A percentile compares a stretch with the other conserved stretches of the same genome.
Evolutionary conservation across 2,797 vertebrate genomes (phyloP).

Genomic region (Manis pentadactyla): DNA sequence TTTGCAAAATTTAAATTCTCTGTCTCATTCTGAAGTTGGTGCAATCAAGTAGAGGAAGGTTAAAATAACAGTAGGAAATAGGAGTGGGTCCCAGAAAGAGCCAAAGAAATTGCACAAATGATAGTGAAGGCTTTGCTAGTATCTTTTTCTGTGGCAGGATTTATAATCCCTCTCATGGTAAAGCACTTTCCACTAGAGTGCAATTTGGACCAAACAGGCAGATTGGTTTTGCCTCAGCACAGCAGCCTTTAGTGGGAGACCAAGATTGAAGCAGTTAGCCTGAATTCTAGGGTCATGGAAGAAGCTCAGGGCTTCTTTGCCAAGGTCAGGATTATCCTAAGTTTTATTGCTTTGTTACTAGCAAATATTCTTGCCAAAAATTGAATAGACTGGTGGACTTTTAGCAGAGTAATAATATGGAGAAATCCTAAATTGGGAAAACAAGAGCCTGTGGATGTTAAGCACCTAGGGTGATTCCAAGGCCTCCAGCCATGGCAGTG

Average conservation of each 20-base stretch:
- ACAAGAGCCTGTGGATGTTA: neutral
- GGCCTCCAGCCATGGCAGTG: neutral
- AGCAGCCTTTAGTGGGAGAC: neutral
- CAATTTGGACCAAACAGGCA: neutral
- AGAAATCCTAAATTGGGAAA: neutral
- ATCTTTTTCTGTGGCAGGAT: neutral
- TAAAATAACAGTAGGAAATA: neutral
- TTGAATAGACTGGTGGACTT: neutral
- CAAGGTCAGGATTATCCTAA: neutral
- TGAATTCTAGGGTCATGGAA: neutral
- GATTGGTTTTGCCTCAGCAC: neutral
- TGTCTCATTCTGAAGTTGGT: neutral
- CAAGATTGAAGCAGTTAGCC: neutral
- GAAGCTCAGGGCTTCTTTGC: neutral
- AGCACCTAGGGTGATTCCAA: neutral
- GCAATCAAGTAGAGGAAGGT: neutral
- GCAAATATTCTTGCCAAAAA: neutral
- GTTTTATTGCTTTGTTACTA: constrained; percentile 42
- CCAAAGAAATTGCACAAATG: neutral
- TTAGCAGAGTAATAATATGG: neutral
- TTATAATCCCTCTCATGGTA: neutral
- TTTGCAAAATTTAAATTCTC: neutral
- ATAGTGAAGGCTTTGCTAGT: neutral
- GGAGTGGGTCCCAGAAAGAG: neutral
- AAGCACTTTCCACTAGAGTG: neutral